Evolutionary conservation across 2,888 invertebrate genomes (phyloP).

Genomic region (Lysandra coridon): DNA sequence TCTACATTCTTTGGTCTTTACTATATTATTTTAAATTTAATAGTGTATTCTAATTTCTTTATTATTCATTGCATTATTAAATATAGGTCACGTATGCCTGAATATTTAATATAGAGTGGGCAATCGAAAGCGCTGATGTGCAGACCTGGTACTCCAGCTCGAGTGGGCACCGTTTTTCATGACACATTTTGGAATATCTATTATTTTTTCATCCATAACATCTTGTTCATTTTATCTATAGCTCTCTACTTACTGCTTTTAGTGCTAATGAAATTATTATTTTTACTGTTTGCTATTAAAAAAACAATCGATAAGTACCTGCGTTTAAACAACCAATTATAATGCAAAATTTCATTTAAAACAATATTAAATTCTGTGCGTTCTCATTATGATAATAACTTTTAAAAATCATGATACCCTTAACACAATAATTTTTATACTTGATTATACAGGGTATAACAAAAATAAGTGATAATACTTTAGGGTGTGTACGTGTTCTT

Average conservation of each 20-base stretch:
- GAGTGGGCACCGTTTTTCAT: slow-evolving; percentile 19
- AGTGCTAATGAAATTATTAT: neutral
- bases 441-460: no score
- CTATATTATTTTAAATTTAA: neutral
- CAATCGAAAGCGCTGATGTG: slow-evolving; percentile 26
- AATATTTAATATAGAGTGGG: slow-evolving; percentile 30
- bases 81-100: slow-evolving; percentile 29
- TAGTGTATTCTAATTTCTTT: slow-evolving; percentile 13
- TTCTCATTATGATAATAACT: no score
- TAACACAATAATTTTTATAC: no score
- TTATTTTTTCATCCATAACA: slow-evolving; percentile 9
- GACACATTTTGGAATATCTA: slow-evolving; percentile 14
- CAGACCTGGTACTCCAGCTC: slow-evolving; percentile 18
- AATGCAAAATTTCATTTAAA: no score
- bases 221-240: neutral
- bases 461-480: no score
- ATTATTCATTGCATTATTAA: slow-evolving; percentile 12
- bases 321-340: no score
- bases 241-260: neutral
- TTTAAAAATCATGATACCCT: no score
- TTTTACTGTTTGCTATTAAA: neutral
- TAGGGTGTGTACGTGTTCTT: no score
- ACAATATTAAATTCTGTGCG: no score
- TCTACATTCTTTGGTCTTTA: slow-evolving; percentile 20
- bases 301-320: no score